Percentiles rank a stretch among this genome's conserved stretches.
Evolutionary conservation across 2,113 vertebrate species (phyloP).

Genomic region (Vulpes ferrilata): DNA sequence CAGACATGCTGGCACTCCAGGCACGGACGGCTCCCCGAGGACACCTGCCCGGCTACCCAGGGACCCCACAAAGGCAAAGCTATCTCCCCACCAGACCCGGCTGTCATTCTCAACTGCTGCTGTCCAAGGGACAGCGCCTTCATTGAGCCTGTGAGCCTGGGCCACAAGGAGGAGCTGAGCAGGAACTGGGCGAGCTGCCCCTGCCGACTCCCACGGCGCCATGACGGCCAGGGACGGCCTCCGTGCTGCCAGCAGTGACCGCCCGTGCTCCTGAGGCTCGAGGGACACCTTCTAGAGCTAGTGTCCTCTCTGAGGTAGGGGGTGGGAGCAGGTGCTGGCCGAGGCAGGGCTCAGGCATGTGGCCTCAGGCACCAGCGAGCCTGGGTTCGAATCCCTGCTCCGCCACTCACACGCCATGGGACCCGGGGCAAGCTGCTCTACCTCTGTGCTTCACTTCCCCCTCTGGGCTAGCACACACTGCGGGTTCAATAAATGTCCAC

Average conservation of each 20-base stretch:
- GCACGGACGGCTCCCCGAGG: neutral
- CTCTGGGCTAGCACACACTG: neutral
- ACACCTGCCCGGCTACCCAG: neutral
- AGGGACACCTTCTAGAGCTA: neutral
- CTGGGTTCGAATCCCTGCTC: neutral
- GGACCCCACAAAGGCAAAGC: neutral
- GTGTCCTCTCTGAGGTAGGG: rapidly evolving
- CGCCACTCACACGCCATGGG: neutral
- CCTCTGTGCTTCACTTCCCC: neutral
- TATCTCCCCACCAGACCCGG: neutral
- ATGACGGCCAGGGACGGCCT: neutral
- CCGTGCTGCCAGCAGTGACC: neutral
- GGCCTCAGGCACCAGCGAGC: neutral
- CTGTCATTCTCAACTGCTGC: neutral
- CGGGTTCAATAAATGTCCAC: neutral
- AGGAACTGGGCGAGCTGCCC: neutral
- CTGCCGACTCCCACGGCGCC: neutral
- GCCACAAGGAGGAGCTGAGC: neutral
- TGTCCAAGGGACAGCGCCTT: neutral
- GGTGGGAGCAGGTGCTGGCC: neutral
- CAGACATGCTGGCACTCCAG: neutral
- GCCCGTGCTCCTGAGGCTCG: neutral
- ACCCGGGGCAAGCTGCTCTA: neutral
- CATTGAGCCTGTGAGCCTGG: neutral
- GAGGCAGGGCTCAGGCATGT: too few relatives aligned